Evolutionary conservation across 1,140 invertebrate genomes (phyloP).

Genomic region (Bombus ignitus): DNA sequence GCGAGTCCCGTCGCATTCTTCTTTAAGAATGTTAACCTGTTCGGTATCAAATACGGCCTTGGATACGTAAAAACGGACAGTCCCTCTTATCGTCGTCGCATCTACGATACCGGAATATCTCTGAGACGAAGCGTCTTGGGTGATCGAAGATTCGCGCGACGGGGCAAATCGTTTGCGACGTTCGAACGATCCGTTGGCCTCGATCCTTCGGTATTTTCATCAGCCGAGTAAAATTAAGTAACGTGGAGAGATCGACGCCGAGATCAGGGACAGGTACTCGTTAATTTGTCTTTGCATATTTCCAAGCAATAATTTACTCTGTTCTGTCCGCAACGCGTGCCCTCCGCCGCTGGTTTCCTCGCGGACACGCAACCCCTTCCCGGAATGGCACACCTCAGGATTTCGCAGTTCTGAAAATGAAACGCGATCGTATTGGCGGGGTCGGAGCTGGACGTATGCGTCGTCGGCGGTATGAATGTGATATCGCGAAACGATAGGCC

Average conservation of each 20-base stretch:
- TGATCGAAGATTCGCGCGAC: neutral
- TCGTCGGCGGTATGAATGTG: neutral
- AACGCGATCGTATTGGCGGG: conserved; percentile 25
- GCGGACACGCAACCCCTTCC: conserved; percentile 80
- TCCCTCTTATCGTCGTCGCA: neutral
- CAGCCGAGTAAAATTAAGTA: neutral
- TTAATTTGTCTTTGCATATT: conserved; percentile 46
- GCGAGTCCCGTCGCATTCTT: neutral
- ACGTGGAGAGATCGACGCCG: neutral
- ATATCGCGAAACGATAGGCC: conserved; percentile 52
- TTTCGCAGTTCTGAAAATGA: conserved; percentile 77
- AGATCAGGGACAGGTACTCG: neutral
- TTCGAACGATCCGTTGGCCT: neutral
- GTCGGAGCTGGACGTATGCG: no score
- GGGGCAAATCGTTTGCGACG: neutral
- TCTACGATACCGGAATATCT: neutral
- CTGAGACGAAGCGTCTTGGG: no score
- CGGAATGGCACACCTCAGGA: conserved; percentile 84
- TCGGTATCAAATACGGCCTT: neutral
- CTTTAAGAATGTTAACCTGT: neutral
- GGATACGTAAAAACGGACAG: no score
- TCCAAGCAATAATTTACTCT: conserved; percentile 66
- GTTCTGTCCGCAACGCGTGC: conserved; percentile 84
- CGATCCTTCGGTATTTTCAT: conserved; percentile 5
- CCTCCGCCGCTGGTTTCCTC: conserved; percentile 84